phyloP scores from a whole-genome alignment of 92 coral and sea anemone species.

The Porites lobata region DNA sequence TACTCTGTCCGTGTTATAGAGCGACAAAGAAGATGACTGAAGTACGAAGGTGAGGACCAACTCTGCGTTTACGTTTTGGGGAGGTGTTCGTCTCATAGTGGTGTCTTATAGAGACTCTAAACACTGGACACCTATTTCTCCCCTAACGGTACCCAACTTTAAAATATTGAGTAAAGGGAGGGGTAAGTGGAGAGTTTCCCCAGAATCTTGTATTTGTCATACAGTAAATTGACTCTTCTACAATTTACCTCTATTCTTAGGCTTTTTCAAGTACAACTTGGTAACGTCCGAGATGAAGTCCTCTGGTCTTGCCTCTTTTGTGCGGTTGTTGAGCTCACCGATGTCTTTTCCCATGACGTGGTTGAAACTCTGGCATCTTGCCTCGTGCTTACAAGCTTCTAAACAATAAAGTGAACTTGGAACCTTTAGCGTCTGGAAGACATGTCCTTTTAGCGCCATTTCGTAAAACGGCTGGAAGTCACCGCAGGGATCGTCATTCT shows the following conservation, averaged over 20 bases:
- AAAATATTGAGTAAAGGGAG: too few species aligned
- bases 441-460: neutral
- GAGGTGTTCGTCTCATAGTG: too few species aligned
- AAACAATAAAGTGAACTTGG: neutral
- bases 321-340: slow-evolving; percentile 31
- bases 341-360: neutral
- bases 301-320: slow-evolving; percentile 12
- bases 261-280: slow-evolving; percentile 1
- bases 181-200: too few species aligned
- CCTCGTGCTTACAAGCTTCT: neutral
- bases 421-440: neutral
- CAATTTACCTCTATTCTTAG: neutral
- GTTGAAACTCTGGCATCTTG: neutral
- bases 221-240: too few species aligned
- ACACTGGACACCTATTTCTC: too few species aligned
- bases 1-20: too few species aligned
- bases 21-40: too few species aligned
- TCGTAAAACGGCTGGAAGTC: neutral
- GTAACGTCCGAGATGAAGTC: neutral
- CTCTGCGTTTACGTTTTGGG: too few species aligned
- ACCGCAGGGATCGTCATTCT: too few species aligned
- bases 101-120: too few species aligned
- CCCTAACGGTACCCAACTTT: too few species aligned
- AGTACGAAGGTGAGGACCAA: too few species aligned
- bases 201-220: neutral